These are phyloP conservation scores for Urechis unicinctus DNA, from an alignment of 2,888 invertebrate genomes.

Conservation along the genomic window DNA sequence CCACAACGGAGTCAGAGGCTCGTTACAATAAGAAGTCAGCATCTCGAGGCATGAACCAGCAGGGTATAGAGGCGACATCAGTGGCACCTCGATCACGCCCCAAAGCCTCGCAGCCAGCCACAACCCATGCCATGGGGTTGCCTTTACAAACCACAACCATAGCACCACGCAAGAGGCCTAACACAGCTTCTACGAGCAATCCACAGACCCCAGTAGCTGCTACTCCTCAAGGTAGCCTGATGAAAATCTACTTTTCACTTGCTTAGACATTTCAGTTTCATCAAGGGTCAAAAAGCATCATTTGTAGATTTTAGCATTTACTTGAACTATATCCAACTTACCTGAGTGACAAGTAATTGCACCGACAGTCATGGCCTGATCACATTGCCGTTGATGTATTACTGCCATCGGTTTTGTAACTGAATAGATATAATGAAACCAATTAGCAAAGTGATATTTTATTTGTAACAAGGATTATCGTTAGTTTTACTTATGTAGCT, in stretches of 20 bases:
- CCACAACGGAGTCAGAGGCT: constrained; percentile 5
- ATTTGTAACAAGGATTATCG: no score
- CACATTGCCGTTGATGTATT: no score
- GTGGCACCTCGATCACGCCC: constrained; percentile 78
- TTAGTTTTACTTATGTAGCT: no score
- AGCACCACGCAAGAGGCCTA: constrained; percentile 35
- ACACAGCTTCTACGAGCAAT: constrained; percentile 23
- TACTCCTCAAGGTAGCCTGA: background rate
- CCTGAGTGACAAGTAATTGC: no score
- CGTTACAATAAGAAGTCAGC: background rate
- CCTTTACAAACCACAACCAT: constrained; percentile 43
- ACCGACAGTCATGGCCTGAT: no score
- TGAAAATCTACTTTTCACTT: background rate
- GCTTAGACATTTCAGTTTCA: no score
- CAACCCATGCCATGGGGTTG: constrained; percentile 26
- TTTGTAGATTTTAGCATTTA: no score
- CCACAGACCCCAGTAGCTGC: constrained; percentile 7
- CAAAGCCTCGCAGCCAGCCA: constrained; percentile 53
- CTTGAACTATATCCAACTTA: no score
- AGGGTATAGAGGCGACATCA: constrained; percentile 57
- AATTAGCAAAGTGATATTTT: no score
- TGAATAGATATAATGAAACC: no score
- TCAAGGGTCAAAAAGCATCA: no score
- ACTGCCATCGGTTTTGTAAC: no score
- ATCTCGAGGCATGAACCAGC: background rate